A percentile compares a stretch with the other conserved stretches of the same genome.
These are phyloP conservation scores for Psittacula cyanocephala DNA, from an alignment of 2,113 vertebrate genomes.

Conservation along the genomic window DNA sequence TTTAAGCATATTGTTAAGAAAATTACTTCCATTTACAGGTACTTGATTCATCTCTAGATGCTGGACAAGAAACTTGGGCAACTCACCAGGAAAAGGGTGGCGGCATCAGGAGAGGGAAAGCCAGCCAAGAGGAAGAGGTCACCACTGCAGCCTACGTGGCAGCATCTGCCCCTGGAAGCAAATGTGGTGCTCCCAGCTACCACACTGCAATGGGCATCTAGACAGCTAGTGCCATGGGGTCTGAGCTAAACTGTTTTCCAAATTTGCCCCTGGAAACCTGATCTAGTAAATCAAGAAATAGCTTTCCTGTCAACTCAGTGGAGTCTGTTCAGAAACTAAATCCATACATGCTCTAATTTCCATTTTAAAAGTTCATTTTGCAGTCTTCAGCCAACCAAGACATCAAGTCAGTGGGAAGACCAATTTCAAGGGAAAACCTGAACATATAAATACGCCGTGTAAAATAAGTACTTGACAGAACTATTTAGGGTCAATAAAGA, in stretches of 20 bases:
- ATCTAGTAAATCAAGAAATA: not conserved
- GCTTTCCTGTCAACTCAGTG: not conserved
- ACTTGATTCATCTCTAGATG: not conserved
- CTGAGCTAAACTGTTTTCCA: not conserved
- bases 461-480: not conserved
- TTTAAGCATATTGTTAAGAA: not conserved
- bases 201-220: accelerated
- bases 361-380: not conserved
- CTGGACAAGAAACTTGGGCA: not conserved
- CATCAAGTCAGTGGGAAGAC: not conserved
- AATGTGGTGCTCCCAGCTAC: too few species aligned
- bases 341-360: accelerated
- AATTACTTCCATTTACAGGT: not conserved
- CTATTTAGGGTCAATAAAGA: not conserved
- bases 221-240: too few species aligned
- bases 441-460: not conserved
- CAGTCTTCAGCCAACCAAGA: not conserved
- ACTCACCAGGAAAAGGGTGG: not conserved
- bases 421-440: not conserved
- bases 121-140: not conserved
- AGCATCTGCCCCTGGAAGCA: not conserved
- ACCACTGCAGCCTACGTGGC: accelerated
- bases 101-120: not conserved
- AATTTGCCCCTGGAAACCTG: not conserved
- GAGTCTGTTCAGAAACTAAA: not conserved